Conservation (phyloP, 2,113 vertebrate species). For the rat (Rattus norvegicus) region GRCr8 NC_086026.1:14891001-14891500, state of each 20-base stretch:
- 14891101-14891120: not conserved
- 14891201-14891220: not conserved
- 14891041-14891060: not conserved
- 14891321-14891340: not conserved
- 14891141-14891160: not conserved
- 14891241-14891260: not conserved
- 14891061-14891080: rapidly evolving
- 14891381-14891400: not conserved
- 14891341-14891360: not conserved
- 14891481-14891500: not conserved
- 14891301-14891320: not conserved
- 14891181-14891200: not conserved
- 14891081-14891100: not conserved
- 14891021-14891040: not conserved
- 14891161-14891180: not conserved
- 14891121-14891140: too few species aligned
- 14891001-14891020: not conserved
- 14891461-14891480: too few species aligned
- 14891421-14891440: not conserved
- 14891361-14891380: not conserved
- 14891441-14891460: not conserved
- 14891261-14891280: not conserved
- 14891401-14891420: not conserved
- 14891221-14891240: not conserved
- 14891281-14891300: not conserved